Percentiles rank a stretch among this genome's conserved stretches.
Evolutionary conservation across 1,140 invertebrate genomes (phyloP).

Genomic region (Pachyrhynchus sulphureomaculatus): DNA sequence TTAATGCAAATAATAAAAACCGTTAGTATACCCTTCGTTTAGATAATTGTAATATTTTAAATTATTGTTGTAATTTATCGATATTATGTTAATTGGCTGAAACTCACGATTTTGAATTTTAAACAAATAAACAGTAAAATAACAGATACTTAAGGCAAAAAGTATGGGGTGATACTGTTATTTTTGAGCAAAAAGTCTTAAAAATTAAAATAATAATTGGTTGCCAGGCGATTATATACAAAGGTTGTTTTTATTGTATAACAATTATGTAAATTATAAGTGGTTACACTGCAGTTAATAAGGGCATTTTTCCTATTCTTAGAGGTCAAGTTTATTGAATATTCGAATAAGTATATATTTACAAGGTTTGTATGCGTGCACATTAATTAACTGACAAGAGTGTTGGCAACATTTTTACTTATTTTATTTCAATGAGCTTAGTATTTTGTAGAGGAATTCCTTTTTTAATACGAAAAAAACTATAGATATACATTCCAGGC

Average conservation of each 20-base stretch:
- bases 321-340: slow-evolving; percentile 11
- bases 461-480: too few relatives aligned
- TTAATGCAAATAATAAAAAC: slow-evolving; percentile 4
- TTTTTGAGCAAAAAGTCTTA: not conserved
- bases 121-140: not conserved
- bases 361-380: not conserved
- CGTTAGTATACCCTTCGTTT: slow-evolving; percentile 5
- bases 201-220: not conserved
- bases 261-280: slow-evolving; percentile 2
- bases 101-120: too few relatives aligned
- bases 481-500: too few relatives aligned
- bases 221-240: not conserved
- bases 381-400: not conserved
- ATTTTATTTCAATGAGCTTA: too few relatives aligned
- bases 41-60: slow-evolving; percentile 1
- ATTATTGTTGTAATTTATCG: too few relatives aligned
- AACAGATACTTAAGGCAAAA: not conserved
- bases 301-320: slow-evolving; percentile 3
- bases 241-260: not conserved
- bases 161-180: not conserved
- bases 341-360: not conserved
- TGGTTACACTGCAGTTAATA: not conserved
- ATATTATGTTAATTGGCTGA: too few relatives aligned
- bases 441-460: too few relatives aligned
- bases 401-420: not conserved